Percentiles rank a stretch among this genome's conserved stretches.
phyloP scores from a whole-genome alignment of 2,113 vertebrate genomes.

The Struthio camelus region DNA sequence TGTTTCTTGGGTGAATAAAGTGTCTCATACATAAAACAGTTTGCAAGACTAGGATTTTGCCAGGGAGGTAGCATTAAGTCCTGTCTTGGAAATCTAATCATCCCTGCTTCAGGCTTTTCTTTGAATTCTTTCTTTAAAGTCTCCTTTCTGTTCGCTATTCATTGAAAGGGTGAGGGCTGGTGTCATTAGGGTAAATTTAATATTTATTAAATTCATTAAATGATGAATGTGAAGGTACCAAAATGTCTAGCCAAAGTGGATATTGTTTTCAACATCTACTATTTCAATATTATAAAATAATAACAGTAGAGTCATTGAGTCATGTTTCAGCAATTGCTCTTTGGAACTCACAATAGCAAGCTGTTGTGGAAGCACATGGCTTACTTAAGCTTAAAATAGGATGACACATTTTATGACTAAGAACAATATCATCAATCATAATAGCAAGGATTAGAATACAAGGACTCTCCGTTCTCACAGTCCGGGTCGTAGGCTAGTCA shows the following conservation, averaged over 20 bases:
- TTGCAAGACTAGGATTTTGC: not conserved
- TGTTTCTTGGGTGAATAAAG: not conserved
- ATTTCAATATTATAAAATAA: not conserved
- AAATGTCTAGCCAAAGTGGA: not conserved
- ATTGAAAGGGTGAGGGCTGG: not conserved
- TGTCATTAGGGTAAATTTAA: not conserved
- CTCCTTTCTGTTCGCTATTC: not conserved
- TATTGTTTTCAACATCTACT: not conserved
- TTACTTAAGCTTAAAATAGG: not conserved
- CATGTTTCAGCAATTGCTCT: not conserved
- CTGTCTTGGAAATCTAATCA: not conserved
- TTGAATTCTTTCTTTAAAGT: not conserved
- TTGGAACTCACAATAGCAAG: not conserved
- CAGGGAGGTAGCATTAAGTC: not conserved
- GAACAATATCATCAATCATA: not conserved
- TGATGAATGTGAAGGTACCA: not conserved
- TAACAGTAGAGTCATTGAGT: not conserved
- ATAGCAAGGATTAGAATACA: not conserved
- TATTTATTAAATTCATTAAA: not conserved
- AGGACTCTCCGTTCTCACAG: not conserved
- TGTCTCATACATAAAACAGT: not conserved
- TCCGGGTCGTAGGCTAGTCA: not conserved
- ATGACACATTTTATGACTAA: not conserved
- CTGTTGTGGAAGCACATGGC: not conserved
- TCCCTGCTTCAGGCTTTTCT: not conserved